Evolutionary conservation across 2,113 vertebrate genomes (phyloP).

Genomic region (Tachycineta bicolor): DNA sequence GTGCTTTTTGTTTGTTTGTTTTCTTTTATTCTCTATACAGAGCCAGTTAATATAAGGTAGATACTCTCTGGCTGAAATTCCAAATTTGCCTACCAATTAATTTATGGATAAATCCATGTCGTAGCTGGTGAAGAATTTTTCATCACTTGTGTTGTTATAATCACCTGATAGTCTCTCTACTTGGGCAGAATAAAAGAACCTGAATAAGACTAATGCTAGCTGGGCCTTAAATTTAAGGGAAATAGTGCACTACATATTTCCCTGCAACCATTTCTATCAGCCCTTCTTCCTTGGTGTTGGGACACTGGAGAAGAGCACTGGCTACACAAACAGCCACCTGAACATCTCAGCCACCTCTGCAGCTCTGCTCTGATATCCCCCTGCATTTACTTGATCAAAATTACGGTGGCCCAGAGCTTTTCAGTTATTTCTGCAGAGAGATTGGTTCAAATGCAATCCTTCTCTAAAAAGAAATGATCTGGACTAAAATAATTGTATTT

Average conservation of each 20-base stretch:
- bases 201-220: not conserved
- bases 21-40: conserved; percentile 5
- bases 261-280: not conserved
- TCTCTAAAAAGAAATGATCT: not conserved
- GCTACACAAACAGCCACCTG: not conserved
- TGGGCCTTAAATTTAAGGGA: conserved; percentile 37
- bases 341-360: not conserved
- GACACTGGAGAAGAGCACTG: not conserved
- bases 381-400: not conserved
- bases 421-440: not conserved
- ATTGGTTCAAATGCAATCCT: not conserved
- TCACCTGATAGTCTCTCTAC: not conserved
- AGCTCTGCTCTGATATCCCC: not conserved
- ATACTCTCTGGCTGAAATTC: conserved; percentile 17
- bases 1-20: not conserved
- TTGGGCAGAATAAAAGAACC: not conserved
- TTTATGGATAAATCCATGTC: conserved; percentile 1
- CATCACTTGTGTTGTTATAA: not conserved
- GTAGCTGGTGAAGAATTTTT: not conserved
- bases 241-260: not conserved
- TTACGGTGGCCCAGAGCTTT: not conserved
- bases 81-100: conserved; percentile 29
- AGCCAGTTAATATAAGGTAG: conserved; percentile 19
- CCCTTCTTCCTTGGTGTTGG: not conserved
- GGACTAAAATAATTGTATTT: not conserved